Conservation (phyloP, 1,140 invertebrate species). For the Drosophila elegans region DNA sequence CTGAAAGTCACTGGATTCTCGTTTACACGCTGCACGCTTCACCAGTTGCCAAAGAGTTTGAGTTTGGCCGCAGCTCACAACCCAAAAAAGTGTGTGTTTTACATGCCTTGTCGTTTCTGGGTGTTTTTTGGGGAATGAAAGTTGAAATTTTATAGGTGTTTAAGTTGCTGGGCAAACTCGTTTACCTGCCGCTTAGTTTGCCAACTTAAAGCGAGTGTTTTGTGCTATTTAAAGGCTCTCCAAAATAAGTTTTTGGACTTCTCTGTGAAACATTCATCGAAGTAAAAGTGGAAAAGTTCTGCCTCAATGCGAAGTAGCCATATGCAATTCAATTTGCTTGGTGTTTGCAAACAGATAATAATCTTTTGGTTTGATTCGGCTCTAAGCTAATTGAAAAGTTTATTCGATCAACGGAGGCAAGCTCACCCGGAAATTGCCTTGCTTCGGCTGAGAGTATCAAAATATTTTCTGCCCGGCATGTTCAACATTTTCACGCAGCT, state of each 20-base stretch:
- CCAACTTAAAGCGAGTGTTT: conserved; percentile 38
- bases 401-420: not conserved
- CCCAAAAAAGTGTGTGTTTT: conserved; percentile 37
- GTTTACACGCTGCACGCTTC: conserved; percentile 45
- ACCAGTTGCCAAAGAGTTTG: conserved; percentile 2
- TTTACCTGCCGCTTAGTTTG: conserved; percentile 56
- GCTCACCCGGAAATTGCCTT: conserved; percentile 14
- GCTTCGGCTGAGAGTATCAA: not conserved
- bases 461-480: not conserved
- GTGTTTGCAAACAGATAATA: conserved; percentile 14
- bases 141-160: conserved; percentile 56
- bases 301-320: conserved; percentile 6
- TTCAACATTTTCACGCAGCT: conserved; percentile 7
- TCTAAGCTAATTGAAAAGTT: conserved; percentile 31
- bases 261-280: conserved; percentile 35
- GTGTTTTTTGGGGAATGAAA: conserved; percentile 52
- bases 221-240: conserved; percentile 11
- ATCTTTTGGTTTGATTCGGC: not conserved
- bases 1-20: conserved; percentile 71
- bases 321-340: conserved; percentile 52
- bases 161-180: conserved; percentile 57
- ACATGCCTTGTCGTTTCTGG: conserved; percentile 36
- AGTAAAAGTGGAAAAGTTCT: conserved; percentile 47
- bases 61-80: not conserved
- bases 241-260: conserved; percentile 17